Evolutionary conservation across 1,140 invertebrate species (phyloP), one percentile per base, ranked within the genome.

Genomic region (Polyergus mexicanus): DNA sequence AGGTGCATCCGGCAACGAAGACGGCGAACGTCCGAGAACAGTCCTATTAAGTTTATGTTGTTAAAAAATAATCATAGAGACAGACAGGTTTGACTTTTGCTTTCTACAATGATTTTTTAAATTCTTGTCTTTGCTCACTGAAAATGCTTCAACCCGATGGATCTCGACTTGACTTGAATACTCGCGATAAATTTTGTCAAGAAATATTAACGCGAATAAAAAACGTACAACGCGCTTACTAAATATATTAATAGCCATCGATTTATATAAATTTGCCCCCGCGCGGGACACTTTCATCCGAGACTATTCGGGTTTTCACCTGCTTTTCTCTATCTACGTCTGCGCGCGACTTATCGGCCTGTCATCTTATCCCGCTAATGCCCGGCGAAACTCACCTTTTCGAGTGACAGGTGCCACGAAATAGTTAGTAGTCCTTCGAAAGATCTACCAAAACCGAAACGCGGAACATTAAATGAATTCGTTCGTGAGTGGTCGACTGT

Each of bases 361-460:
- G 65, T 80, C 85, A 91, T 91, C 89, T 91, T 85, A 80, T 69
- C 19, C 65, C 35, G 83, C 76, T 89, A 89, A 89, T 89, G 77
- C 84, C 54, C 69, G 56, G 51, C 32, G 38, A 75, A 88, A 56
- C 68, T 89, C 86, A 62, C 41, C 76, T 68, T 76, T 76, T 51
- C 56, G 62, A 85, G 22, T 90, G 89, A 90, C 89, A 90, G 89
- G 88, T 90, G 89, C 76, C 86, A 71, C 58, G 16, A 35, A 51
- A 72, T 77, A 66, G 74, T 75, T 86, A 76, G 62, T 69, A 78
- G 78, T 78, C 83, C 65, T 81, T 84, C 62, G 60, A 19, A 51
- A 83, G 58, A 83, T 71, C 51, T 44, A 63, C 7, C 76, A 80
- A 86, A 88, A 84, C 69, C 80, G 54, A 66, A 83, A 58, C 54